Conservation (phyloP, 2,797 vertebrate genomes). For the Smutsia temminckii region DNA sequence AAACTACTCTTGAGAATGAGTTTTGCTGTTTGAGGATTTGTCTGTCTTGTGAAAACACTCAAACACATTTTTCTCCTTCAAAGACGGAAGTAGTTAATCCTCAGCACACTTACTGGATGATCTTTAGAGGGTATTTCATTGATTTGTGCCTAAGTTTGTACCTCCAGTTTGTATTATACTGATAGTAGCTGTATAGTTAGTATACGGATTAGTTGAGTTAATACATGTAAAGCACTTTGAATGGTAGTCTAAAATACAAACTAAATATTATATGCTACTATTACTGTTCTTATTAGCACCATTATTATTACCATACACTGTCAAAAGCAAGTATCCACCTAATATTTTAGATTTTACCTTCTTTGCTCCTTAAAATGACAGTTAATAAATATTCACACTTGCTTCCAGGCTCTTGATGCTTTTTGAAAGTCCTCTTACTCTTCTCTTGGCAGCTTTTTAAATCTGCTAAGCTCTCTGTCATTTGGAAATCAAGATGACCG, state of each 20-base stretch:
- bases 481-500: slow-evolving; percentile 29
- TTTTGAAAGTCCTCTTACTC: not conserved
- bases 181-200: not conserved
- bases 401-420: not conserved
- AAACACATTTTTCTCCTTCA: not conserved
- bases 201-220: not conserved
- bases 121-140: not conserved
- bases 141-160: not conserved
- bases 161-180: not conserved
- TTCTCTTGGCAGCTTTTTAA: not conserved
- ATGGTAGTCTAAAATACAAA: not conserved
- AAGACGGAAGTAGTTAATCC: not conserved
- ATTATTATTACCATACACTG: not conserved
- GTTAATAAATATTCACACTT: not conserved
- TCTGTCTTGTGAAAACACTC: not conserved
- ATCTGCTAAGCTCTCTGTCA: not conserved
- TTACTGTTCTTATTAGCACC: not conserved
- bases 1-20: not conserved
- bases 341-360: not conserved
- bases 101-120: not conserved
- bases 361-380: not conserved
- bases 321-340: not conserved
- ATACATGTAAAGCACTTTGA: not conserved
- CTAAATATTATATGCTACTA: not conserved
- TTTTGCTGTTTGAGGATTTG: slow-evolving; percentile 2